A percentile compares a stretch with the other conserved stretches of the same genome.
Evolutionary conservation across 2,797 vertebrate species (phyloP).

Genomic region (Cossypha polioptera): DNA sequence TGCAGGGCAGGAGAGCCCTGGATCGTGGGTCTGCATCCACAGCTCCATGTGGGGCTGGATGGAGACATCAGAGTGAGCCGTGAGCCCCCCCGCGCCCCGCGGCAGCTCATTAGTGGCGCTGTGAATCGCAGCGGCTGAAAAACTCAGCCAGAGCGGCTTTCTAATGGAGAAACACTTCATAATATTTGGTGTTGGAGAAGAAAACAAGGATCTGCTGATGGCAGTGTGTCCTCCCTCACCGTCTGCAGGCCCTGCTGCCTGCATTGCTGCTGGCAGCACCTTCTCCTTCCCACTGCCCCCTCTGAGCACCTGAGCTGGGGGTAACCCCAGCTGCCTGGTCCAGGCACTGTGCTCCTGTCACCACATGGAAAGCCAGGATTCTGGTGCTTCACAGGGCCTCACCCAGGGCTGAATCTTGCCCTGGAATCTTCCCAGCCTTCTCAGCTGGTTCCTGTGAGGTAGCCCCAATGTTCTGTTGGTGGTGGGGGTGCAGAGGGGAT

Average conservation of each 20-base stretch:
- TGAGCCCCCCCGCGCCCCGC: fast-evolving
- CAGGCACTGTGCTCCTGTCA: fast-evolving
- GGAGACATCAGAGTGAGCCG: background rate
- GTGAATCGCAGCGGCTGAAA: slow-evolving; percentile 19
- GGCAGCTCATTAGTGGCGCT: slow-evolving; percentile 6
- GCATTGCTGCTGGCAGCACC: fast-evolving
- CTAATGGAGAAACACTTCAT: slow-evolving; percentile 55
- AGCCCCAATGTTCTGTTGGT: fast-evolving
- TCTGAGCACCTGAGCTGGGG: background rate
- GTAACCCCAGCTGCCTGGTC: fast-evolving
- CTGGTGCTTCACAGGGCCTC: background rate
- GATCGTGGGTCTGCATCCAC: fast-evolving
- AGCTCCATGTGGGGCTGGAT: background rate
- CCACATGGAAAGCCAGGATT: fast-evolving
- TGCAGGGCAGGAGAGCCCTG: background rate
- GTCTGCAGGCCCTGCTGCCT: background rate
- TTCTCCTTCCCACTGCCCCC: background rate
- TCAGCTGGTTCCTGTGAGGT: fast-evolving
- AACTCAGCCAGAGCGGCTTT: slow-evolving; percentile 7
- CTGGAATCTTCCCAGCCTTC: background rate
- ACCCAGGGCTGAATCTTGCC: background rate
- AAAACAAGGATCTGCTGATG: slow-evolving; percentile 38
- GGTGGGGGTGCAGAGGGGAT: background rate
- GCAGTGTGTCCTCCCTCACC: background rate
- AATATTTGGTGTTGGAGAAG: slow-evolving; percentile 51